These are phyloP conservation scores for Phalacrocorax brasilianus DNA, from an alignment of 2,113 vertebrate species.

Conservation along the genomic window DNA sequence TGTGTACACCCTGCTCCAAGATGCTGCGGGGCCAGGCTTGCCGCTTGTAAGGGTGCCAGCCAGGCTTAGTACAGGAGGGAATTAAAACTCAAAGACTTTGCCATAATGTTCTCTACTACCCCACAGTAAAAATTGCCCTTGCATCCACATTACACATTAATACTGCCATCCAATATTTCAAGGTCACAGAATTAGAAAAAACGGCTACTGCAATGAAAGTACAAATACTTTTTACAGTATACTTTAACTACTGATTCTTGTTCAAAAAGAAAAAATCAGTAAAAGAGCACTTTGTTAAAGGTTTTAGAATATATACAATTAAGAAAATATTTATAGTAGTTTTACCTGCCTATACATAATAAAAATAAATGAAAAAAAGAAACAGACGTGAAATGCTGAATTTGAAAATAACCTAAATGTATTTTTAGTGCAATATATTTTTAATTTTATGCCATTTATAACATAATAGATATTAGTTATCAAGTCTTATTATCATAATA, in stretches of 20 bases:
- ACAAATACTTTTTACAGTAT: not conserved
- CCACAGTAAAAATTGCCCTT: not conserved
- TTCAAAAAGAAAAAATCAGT: not conserved
- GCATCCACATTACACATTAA: constrained; percentile 11
- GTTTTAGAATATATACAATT: constrained; percentile 8
- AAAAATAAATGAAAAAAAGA: constrained; percentile 60
- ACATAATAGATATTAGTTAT: constrained; percentile 65
- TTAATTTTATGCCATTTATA: constrained; percentile 67
- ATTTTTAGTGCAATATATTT: constrained; percentile 64
- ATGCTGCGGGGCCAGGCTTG: not conserved
- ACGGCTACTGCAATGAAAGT: not conserved
- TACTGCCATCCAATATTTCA: not conserved
- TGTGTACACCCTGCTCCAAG: not conserved
- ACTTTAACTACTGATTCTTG: not conserved
- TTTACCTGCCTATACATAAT: constrained; percentile 45
- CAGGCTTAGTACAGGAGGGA: not conserved
- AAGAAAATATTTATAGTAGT: constrained; percentile 52
- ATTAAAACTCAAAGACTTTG: not conserved
- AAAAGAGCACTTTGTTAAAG: not conserved
- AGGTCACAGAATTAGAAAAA: not conserved
- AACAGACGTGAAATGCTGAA: constrained; percentile 36
- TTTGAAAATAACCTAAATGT: constrained; percentile 53
- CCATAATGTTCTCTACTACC: not conserved
- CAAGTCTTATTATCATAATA: constrained; percentile 73
- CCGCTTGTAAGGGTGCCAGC: not conserved